Evolutionary conservation across 2,113 vertebrate species (phyloP), one percentile per base, ranked within the genome.

Genomic region (Chitala chitala): DNA sequence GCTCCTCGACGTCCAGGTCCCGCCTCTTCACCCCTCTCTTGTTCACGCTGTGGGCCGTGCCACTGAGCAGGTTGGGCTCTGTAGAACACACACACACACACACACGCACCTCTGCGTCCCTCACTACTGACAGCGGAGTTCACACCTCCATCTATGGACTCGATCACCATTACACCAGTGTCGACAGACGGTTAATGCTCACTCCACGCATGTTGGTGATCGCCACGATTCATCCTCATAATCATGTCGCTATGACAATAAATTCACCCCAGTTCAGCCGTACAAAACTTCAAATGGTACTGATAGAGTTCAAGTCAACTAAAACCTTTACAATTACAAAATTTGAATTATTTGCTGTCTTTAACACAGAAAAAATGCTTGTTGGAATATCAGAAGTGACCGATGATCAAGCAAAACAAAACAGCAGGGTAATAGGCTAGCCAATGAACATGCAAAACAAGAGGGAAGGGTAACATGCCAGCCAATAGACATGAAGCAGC

Each of bases 1-100:
- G 89, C 86, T 99, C 97, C 83, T 99, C 97, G 4, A 94, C 84
- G 66, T 99, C 97, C 89, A 99, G 91, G 88, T 99, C 97, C 80
- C 95, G 87, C 74, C 96, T 91, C 80, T 98, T 98, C 54, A 99
- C 95, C 24, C 97, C 97, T 77, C 96, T 91, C 78, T 98, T 99
- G 87, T 98, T 99, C 82, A 99, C 96, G 54, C 97, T 99, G 84
- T 99, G 96, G 76, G 97, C 95, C 71, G 97, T 99, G 80, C 97
- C 95, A 72, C 95, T 98, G 80, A 99, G 81, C 83, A 99, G 91
- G 84, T 99, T 99, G 50, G 97, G 97, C 81, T 99, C 97, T 99
- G 83, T 15, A 59, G 81, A 48, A 64, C 42, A 36, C 29, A 36
- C 51, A 24, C 3, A 40, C 31, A 40, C 36, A 64, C 15, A 31